phyloP scores from a whole-genome alignment of 2,797 vertebrate species.

The Phyllotis vaccarum region DNA sequence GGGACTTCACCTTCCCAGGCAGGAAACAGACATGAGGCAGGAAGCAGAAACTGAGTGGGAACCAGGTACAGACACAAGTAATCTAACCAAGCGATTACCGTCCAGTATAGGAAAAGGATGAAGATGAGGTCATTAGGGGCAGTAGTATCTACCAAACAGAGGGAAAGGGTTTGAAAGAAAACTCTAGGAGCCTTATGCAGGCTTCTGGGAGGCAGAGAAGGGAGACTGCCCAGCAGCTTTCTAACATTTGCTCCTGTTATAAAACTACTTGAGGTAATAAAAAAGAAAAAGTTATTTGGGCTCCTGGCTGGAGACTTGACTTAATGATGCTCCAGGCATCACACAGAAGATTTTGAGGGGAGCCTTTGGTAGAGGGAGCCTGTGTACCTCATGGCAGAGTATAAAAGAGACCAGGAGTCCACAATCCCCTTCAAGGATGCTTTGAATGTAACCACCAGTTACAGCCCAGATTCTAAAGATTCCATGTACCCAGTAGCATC shows the following conservation, averaged over 20 bases:
- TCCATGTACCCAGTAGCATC: neutral
- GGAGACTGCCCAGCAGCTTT: neutral
- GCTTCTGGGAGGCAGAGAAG: neutral
- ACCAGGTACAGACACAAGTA: accelerated
- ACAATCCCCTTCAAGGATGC: neutral
- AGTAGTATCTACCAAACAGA: neutral
- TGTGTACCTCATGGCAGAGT: neutral
- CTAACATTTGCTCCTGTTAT: neutral
- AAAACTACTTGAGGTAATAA: neutral
- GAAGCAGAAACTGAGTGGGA: neutral
- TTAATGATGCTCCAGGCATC: neutral
- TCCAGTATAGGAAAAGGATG: neutral
- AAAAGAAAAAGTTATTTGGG: too few species aligned
- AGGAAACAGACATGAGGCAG: neutral
- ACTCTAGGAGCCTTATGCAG: neutral
- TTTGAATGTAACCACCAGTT: neutral
- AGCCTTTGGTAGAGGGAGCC: neutral
- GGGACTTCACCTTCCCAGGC: too few species aligned
- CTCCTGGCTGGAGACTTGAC: neutral
- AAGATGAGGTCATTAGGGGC: neutral
- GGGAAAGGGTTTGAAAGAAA: neutral
- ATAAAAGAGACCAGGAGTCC: neutral
- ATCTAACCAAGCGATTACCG: neutral
- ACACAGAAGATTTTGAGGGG: neutral
- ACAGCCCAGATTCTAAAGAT: neutral